phyloP scores from a whole-genome alignment of 2,888 invertebrate species.

The Globia sparganii region DNA sequence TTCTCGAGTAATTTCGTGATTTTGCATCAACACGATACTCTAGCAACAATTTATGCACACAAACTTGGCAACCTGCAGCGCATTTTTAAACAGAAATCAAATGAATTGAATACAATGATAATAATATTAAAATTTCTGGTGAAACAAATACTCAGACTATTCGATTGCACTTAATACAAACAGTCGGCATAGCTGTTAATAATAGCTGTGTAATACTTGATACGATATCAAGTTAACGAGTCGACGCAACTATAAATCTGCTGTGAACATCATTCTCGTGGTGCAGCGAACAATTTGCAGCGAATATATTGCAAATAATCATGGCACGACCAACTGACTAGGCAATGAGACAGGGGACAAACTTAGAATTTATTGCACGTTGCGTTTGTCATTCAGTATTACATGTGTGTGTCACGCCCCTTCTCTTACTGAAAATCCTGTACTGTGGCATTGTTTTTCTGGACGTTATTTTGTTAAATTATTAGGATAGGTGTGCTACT shows the following conservation, averaged over 20 bases:
- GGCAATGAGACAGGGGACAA: conserved; percentile 67
- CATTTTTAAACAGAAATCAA: conserved; percentile 52
- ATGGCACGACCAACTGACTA: conserved; percentile 67
- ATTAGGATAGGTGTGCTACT: background rate
- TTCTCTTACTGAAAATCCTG: conserved; percentile 38
- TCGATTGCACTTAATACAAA: conserved; percentile 62
- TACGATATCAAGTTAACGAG: conserved; percentile 81
- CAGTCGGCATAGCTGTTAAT: conserved; percentile 61
- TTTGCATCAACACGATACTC: conserved; percentile 29
- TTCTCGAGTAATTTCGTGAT: conserved; percentile 32
- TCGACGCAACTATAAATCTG: conserved; percentile 85
- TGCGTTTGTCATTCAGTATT: conserved; percentile 58
- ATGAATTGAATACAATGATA: conserved; percentile 53
- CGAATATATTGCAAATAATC: conserved; percentile 74
- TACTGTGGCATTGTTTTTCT: conserved; percentile 37
- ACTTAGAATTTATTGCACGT: conserved; percentile 63
- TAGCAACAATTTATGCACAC: conserved; percentile 40
- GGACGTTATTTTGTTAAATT: background rate
- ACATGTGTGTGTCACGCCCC: conserved; percentile 53
- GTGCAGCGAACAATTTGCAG: conserved; percentile 75
- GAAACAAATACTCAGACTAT: conserved; percentile 59
- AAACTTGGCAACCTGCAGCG: conserved; percentile 44
- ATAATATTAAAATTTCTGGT: conserved; percentile 56
- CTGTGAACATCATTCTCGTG: conserved; percentile 80
- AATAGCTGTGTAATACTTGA: conserved; percentile 70